Evolutionary conservation across 2,113 vertebrate species (phyloP), one percentile per base, ranked within the genome.

Genomic region (Dipodomys ordii): DNA sequence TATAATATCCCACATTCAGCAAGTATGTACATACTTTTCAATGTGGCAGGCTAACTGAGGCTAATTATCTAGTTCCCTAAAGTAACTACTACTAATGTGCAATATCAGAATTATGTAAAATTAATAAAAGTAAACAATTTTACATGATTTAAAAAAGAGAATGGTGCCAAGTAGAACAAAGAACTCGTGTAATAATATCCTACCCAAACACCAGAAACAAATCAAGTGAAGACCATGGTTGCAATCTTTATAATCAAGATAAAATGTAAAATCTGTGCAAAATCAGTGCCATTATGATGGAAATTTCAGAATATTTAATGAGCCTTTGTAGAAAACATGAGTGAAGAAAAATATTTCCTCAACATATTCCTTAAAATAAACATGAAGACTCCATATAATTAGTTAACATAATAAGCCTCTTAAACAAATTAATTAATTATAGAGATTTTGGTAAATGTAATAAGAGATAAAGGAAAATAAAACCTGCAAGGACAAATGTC

Each of bases 181-280:
- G 22, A 83, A 49, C 4, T 7, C 57, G 3, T 96, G 4, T 5
- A 8, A 67, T 30, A 77, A 35, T 60, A 65, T 78, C 13, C 16
- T 19, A 1, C 30, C 44, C 15, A 62, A 0, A 8, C 28, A 22
- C 23, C 46, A 87, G 78, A 88, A 67, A 1, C 22, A 69, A 62
- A 28, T 0, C 6, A 5, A 80, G n/a, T 23, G 25, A 15, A 57
- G 25, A 71, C 7, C 22, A 67, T 35, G 72, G 39, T 67, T 60
- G 73, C n/a, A 89, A 78, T 78, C 89, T 23, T 76, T 35, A 71
- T 30, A 88, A n/a, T n/a, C 68, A 83, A 67, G 25, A 81, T 53
- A 23, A 90, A 93, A 85, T 88, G 64, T 69, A 76, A 74, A 77
- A 68, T 87, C 53, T 81, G 28, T 49, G 35, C 84, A 67, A 3